These are phyloP conservation scores for Lampropteryx suffumata DNA, from an alignment of 2,888 invertebrate genomes.

Conservation along the genomic window DNA sequence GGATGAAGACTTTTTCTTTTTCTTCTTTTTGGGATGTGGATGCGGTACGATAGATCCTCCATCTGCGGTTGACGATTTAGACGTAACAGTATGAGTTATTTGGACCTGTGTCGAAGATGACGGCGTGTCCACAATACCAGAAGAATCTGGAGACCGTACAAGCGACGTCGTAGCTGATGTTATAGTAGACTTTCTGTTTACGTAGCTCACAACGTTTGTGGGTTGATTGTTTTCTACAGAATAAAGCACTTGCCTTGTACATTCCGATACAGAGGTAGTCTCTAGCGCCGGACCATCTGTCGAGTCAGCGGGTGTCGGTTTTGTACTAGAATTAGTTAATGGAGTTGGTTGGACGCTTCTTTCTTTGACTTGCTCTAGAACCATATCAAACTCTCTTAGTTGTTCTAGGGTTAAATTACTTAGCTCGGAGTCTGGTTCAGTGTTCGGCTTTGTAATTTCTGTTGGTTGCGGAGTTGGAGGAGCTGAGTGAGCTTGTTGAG, in stretches of 20 bases:
- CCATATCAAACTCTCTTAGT: conserved; percentile 90
- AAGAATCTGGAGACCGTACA: conserved; percentile 70
- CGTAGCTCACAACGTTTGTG: conserved; percentile 64
- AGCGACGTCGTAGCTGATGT: conserved; percentile 61
- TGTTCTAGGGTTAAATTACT: conserved; percentile 91
- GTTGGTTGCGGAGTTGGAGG: conserved; percentile 15
- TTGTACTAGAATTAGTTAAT: conserved; percentile 47
- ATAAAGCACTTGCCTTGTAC: conserved; percentile 68
- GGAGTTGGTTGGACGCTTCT: conserved; percentile 84
- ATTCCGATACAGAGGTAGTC: conserved; percentile 49
- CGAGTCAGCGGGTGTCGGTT: conserved; percentile 55
- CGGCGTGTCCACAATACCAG: conserved; percentile 62
- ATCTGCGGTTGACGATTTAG: conserved; percentile 53
- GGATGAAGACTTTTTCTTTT: conserved; percentile 81
- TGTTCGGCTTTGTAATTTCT: conserved; percentile 10
- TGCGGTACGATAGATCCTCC: conserved; percentile 4
- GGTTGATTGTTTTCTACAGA: conserved; percentile 66
- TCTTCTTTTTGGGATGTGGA: conserved; percentile 46
- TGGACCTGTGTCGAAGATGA: conserved; percentile 61
- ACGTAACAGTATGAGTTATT: conserved; percentile 58
- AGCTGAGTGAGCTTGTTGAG: conserved; percentile 19
- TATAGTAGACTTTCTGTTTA: conserved; percentile 67
- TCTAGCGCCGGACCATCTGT: conserved; percentile 48
- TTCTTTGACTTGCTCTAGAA: conserved; percentile 91
- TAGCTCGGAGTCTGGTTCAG: conserved; percentile 81